Conservation (phyloP, 1,140 invertebrate species). For the Ceratina calcarata region DNA sequence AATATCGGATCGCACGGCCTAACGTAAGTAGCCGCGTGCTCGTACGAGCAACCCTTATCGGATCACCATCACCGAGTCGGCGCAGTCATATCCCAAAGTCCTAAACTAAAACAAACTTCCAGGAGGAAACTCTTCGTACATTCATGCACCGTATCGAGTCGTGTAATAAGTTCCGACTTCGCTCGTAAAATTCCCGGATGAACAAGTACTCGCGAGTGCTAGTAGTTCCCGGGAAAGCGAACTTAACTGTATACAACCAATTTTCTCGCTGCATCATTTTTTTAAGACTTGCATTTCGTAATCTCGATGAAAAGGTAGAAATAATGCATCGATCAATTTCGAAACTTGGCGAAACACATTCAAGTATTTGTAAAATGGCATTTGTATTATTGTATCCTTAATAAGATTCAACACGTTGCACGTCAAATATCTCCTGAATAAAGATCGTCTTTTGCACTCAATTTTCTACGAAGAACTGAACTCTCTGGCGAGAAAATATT, state of each 20-base stretch:
- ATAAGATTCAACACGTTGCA: too few relatives aligned
- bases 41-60: not conserved
- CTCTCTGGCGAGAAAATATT: too few relatives aligned
- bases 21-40: not conserved
- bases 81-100: not conserved
- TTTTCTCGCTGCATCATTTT: not conserved
- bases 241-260: not conserved
- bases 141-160: not conserved
- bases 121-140: not conserved
- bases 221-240: not conserved
- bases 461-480: too few relatives aligned
- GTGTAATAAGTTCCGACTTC: constrained; percentile 5
- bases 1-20: not conserved
- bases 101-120: constrained; percentile 4
- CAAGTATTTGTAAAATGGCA: too few relatives aligned
- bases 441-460: too few relatives aligned
- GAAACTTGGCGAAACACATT: not conserved
- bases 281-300: not conserved
- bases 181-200: constrained; percentile 15
- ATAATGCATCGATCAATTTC: not conserved
- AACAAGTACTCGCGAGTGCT: not conserved
- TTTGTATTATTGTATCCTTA: too few relatives aligned
- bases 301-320: too few relatives aligned
- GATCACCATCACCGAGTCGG: not conserved
- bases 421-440: too few relatives aligned